Evolutionary conservation across 2,113 vertebrate species (phyloP).

Genomic region (Bothrops jararaca): DNA sequence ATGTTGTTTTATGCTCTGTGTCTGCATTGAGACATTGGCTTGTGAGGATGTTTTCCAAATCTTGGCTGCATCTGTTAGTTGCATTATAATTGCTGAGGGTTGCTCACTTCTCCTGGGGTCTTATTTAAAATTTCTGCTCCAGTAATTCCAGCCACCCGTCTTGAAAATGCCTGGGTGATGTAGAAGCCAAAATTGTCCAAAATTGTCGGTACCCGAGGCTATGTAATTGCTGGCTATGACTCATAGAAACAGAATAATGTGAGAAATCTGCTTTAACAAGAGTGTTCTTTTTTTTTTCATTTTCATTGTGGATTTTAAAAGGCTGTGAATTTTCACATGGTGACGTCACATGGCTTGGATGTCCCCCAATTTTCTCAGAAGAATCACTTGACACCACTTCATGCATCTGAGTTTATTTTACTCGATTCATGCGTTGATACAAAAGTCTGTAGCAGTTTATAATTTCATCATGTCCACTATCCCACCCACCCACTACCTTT

Average conservation of each 20-base stretch:
- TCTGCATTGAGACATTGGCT: neutral
- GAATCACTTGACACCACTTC: neutral
- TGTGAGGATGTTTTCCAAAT: neutral
- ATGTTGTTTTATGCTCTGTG: neutral
- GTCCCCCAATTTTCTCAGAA: neutral
- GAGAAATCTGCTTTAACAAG: neutral
- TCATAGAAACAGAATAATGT: neutral
- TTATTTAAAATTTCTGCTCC: neutral
- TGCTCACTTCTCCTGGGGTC: neutral
- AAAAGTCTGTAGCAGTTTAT: slow-evolving; percentile 29
- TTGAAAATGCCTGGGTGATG: neutral
- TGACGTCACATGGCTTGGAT: neutral
- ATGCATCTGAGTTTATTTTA: slow-evolving; percentile 39
- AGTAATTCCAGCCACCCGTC: neutral
- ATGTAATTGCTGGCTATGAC: neutral
- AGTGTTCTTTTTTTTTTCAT: neutral
- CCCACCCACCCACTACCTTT: neutral
- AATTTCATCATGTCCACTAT: neutral
- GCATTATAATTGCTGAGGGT: neutral
- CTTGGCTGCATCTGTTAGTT: neutral
- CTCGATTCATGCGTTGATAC: slow-evolving; percentile 32
- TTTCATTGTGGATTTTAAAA: neutral
- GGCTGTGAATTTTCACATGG: neutral
- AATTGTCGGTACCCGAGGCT: neutral
- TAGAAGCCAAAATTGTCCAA: neutral